Evolutionary conservation across 2,113 vertebrate genomes (phyloP).

Genomic region (Pyxicephalus adspersus): DNA sequence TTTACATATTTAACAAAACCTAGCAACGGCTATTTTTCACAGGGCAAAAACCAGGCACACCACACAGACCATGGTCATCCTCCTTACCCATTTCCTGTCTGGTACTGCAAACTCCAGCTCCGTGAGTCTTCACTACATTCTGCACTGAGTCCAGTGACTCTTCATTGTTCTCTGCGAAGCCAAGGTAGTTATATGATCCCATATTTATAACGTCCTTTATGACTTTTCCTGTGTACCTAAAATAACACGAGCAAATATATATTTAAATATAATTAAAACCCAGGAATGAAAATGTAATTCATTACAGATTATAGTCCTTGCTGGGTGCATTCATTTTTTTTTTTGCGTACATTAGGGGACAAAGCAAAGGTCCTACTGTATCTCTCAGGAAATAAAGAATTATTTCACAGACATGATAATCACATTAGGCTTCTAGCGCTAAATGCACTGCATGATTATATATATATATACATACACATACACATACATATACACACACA

Average conservation of each 20-base stretch:
- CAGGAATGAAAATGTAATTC: neutral
- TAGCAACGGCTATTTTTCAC: neutral
- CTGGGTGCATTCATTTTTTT: too few relatives aligned
- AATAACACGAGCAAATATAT: conserved; percentile 58
- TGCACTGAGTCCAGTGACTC: conserved; percentile 83
- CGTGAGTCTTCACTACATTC: conserved; percentile 73
- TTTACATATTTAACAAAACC: neutral
- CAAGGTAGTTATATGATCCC: conserved; percentile 96
- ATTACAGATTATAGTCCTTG: neutral
- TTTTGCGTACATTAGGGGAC: too few relatives aligned
- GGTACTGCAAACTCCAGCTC: conserved; percentile 83
- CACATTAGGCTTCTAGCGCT: too few relatives aligned
- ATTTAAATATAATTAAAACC: neutral
- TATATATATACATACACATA: too few relatives aligned
- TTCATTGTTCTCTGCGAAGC: conserved; percentile 80
- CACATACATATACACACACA: too few relatives aligned
- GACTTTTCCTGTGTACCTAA: conserved; percentile 84
- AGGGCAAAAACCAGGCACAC: neutral
- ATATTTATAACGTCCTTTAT: conserved; percentile 90
- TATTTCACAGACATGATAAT: too few relatives aligned
- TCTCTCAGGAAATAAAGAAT: too few relatives aligned
- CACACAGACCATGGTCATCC: too few relatives aligned
- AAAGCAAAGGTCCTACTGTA: too few relatives aligned
- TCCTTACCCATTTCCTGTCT: conserved; percentile 88
- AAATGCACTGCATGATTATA: too few relatives aligned